These are phyloP conservation scores for Drosophila stalkeri DNA, from an alignment of 2,888 invertebrate genomes.

Conservation along the genomic window DNA sequence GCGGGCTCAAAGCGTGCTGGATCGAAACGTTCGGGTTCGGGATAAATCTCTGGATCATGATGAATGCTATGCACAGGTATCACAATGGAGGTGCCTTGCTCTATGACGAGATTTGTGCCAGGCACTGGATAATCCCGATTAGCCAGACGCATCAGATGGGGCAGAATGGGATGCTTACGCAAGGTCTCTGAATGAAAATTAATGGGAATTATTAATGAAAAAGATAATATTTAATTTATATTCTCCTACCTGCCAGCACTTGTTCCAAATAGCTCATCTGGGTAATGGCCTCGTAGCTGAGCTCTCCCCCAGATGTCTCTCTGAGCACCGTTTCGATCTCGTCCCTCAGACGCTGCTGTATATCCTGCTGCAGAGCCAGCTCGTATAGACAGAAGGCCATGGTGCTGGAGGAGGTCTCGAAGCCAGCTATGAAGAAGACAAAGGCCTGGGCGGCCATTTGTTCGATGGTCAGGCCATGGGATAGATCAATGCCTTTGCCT, in stretches of 20 bases:
- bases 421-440: slow-evolving; percentile 86
- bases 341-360: slow-evolving; percentile 65
- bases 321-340: slow-evolving; percentile 71
- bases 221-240: fast-evolving
- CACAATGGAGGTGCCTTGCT: slow-evolving; percentile 73
- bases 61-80: slow-evolving; percentile 86
- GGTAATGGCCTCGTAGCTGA: slow-evolving; percentile 72
- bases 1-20: slow-evolving; percentile 36
- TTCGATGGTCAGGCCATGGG: slow-evolving; percentile 80
- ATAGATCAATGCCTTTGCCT: slow-evolving; percentile 58
- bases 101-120: slow-evolving; percentile 85
- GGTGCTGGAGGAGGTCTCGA: slow-evolving; percentile 86
- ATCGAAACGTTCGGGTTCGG: slow-evolving; percentile 34
- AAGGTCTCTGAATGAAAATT: slow-evolving; percentile 86
- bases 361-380: slow-evolving; percentile 76
- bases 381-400: slow-evolving; percentile 85
- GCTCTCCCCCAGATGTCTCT: slow-evolving; percentile 53
- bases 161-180: slow-evolving; percentile 86
- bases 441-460: slow-evolving; percentile 87
- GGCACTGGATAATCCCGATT: slow-evolving; percentile 86
- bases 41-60: slow-evolving; percentile 83
- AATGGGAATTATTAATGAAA: no score
- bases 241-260: slow-evolving; percentile 75
- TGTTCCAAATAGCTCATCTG: slow-evolving; percentile 81
- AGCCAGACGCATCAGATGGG: slow-evolving; percentile 86